These are phyloP conservation scores for Enteromius argenteus DNA, from an alignment of 2,797 vertebrate species.

Conservation along the genomic window DNA sequence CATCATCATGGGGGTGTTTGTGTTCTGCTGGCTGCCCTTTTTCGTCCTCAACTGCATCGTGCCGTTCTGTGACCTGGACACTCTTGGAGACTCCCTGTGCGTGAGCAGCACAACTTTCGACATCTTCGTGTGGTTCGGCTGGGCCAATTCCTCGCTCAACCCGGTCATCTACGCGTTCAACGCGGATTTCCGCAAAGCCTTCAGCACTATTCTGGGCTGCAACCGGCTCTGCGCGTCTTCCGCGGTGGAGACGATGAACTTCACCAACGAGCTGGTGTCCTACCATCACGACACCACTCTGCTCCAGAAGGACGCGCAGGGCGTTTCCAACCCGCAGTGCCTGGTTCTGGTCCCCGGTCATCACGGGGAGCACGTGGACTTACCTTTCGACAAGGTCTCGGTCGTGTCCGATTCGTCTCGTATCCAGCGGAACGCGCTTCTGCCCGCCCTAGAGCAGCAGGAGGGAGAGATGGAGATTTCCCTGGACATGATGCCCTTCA, in stretches of 20 bases:
- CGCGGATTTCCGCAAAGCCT: constrained; percentile 80
- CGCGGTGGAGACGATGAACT: constrained; percentile 70
- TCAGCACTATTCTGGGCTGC: constrained; percentile 79
- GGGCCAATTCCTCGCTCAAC: constrained; percentile 85
- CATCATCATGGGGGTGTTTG: constrained; percentile 81
- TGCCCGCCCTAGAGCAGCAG: constrained; percentile 69
- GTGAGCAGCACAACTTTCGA: constrained; percentile 78
- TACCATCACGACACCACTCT: constrained; percentile 78
- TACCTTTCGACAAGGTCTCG: constrained; percentile 69
- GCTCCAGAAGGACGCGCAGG: constrained; percentile 73
- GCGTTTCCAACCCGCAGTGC: constrained; percentile 62
- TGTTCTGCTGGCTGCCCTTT: constrained; percentile 85
- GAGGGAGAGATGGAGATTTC: constrained; percentile 73
- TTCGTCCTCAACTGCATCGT: constrained; percentile 84
- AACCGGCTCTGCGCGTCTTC: constrained; percentile 71
- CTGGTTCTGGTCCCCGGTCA: constrained; percentile 39
- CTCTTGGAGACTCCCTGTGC: constrained; percentile 70
- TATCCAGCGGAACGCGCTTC: constrained; percentile 57
- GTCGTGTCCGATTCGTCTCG: constrained; percentile 62
- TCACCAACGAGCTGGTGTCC: constrained; percentile 83
- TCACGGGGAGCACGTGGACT: constrained; percentile 58
- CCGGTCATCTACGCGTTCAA: constrained; percentile 85
- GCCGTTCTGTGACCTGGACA: constrained; percentile 74
- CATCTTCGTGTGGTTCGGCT: constrained; percentile 83
- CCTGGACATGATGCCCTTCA: constrained; percentile 74